phyloP scores from a whole-genome alignment of 2,797 vertebrate genomes.

The Takifugu rubripes region DNA sequence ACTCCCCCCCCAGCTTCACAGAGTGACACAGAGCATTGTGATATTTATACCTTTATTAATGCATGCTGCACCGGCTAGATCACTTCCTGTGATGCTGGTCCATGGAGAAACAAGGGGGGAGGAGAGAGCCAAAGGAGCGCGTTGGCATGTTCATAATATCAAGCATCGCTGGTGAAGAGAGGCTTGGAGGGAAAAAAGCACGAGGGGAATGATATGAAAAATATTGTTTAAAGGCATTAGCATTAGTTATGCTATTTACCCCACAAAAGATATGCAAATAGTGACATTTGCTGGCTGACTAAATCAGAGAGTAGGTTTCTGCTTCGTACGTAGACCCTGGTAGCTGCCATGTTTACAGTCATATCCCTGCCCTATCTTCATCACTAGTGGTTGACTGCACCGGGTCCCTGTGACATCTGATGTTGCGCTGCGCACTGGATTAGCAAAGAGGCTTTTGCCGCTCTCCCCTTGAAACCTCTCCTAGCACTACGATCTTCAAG shows the following conservation, averaged over 20 bases:
- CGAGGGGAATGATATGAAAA: conserved; percentile 48
- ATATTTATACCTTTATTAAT: conserved; percentile 70
- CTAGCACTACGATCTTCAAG: conserved; percentile 40
- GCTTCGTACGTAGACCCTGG: conserved; percentile 35
- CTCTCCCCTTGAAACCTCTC: conserved; percentile 42
- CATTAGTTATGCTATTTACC: conserved; percentile 52
- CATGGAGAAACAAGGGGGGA: conserved; percentile 35
- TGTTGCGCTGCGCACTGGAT: conserved; percentile 51
- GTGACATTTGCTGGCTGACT: conserved; percentile 56
- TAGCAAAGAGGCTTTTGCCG: conserved; percentile 32
- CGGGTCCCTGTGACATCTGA: conserved; percentile 51
- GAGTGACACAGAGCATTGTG: conserved; percentile 43
- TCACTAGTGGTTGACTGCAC: conserved; percentile 40
- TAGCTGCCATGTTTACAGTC: conserved; percentile 50
- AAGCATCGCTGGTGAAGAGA: conserved; percentile 34
- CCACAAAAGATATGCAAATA: conserved; percentile 61
- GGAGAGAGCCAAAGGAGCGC: conserved; percentile 15
- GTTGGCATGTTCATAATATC: conserved; percentile 51
- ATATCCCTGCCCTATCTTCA: conserved; percentile 30
- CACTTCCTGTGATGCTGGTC: conserved; percentile 49
- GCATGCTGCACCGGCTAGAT: conserved; percentile 56
- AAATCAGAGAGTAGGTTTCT: conserved; percentile 33
- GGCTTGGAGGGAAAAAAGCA: conserved; percentile 38
- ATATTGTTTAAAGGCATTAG: conserved; percentile 38
- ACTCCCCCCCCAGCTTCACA: conserved; percentile 25